A percentile compares a stretch with the other conserved stretches of the same genome.
These are phyloP conservation scores for Prostheceraeus crozeri DNA, from an alignment of 2,888 invertebrate species.

Conservation along the genomic window DNA sequence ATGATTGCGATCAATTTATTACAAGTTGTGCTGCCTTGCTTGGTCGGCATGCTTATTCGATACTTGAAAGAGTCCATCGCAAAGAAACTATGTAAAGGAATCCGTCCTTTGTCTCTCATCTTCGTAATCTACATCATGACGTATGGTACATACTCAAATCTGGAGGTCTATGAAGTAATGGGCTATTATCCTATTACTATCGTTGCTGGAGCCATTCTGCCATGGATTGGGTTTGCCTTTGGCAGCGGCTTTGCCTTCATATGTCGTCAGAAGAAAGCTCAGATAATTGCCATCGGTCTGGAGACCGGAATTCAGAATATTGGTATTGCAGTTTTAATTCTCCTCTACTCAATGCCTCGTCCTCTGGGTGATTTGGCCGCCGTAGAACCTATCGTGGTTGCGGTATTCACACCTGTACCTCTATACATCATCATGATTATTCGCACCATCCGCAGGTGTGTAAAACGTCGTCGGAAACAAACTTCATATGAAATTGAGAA, in stretches of 20 bases:
- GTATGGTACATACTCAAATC: conserved; percentile 50
- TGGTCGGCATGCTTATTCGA: not conserved
- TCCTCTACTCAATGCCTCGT: conserved; percentile 42
- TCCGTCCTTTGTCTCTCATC: conserved; percentile 52
- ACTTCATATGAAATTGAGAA: no score
- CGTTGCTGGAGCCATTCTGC: conserved; percentile 52
- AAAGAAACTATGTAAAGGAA: conserved; percentile 42
- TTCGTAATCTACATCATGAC: conserved; percentile 47
- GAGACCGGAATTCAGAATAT: conserved; percentile 51
- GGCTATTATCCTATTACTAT: no score
- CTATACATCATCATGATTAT: conserved; percentile 19
- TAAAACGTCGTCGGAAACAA: no score
- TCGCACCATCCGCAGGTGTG: not conserved
- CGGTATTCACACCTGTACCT: conserved; percentile 25
- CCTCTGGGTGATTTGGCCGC: conserved; percentile 28
- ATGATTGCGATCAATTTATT: conserved; percentile 39
- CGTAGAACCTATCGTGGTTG: conserved; percentile 22
- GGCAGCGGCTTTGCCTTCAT: conserved; percentile 46
- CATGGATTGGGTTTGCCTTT: conserved; percentile 55
- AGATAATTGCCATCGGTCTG: conserved; percentile 47
- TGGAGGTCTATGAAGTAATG: no score
- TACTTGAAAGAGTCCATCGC: conserved; percentile 43
- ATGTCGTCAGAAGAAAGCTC: conserved; percentile 2
- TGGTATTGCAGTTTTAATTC: conserved; percentile 53
- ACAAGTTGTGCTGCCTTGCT: not conserved